Evolutionary conservation across 2,113 vertebrate genomes (phyloP).

Genomic region (Zapus hudsonius): DNA sequence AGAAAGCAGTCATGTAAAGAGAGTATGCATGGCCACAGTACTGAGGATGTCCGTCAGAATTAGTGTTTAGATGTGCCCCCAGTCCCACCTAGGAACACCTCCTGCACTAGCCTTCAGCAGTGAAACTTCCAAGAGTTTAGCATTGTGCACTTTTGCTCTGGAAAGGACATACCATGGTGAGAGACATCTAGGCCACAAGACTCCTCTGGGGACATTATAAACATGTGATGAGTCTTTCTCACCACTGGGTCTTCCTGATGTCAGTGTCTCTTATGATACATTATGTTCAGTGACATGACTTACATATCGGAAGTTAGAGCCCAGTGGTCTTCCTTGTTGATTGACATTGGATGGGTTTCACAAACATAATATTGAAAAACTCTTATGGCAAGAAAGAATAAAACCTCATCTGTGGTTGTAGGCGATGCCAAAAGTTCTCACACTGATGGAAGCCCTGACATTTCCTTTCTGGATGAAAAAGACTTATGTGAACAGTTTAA

Average conservation of each 20-base stretch:
- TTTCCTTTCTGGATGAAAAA: neutral
- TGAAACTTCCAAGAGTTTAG: neutral
- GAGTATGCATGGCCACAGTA: neutral
- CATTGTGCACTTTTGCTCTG: neutral
- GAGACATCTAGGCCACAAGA: neutral
- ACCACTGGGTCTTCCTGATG: neutral
- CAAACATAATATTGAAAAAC: conserved; percentile 27
- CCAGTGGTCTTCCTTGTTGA: neutral
- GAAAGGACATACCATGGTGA: neutral
- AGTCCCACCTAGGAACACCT: neutral
- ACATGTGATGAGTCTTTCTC: neutral
- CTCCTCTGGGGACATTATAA: neutral
- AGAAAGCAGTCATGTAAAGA: neutral
- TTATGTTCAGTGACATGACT: neutral
- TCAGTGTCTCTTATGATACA: neutral
- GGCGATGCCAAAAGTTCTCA: neutral
- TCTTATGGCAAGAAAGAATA: neutral
- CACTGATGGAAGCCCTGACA: neutral
- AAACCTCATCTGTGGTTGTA: neutral
- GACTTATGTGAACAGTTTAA: conserved; percentile 55
- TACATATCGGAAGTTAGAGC: neutral
- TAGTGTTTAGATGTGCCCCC: conserved; percentile 21
- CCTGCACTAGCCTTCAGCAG: neutral
- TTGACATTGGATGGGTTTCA: conserved; percentile 31
- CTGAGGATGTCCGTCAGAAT: neutral